phyloP scores from a whole-genome alignment of 2,888 invertebrate species.

The Nomada hirtipes region DNA sequence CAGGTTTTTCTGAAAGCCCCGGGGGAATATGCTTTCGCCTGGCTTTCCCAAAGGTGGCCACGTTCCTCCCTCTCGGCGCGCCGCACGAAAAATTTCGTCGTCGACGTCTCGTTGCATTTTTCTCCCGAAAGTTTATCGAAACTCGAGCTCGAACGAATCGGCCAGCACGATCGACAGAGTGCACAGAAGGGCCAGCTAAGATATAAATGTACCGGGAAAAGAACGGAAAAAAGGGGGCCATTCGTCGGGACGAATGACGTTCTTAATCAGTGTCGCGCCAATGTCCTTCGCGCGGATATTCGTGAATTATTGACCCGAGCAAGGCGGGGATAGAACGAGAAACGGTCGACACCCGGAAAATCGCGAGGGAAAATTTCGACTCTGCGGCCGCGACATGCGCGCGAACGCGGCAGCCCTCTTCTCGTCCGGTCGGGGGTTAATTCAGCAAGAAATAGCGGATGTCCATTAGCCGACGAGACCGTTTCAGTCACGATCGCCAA shows the following conservation, averaged over 20 bases:
- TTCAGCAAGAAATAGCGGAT: conserved; percentile 79
- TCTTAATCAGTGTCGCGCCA: conserved; percentile 20
- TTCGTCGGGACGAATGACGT: not conserved
- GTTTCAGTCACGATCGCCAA: conserved; percentile 66
- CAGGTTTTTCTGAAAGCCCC: conserved; percentile 55
- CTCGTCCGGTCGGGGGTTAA: conserved; percentile 61
- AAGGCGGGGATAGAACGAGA: not conserved
- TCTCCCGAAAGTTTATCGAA: conserved; percentile 8
- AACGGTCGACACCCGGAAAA: not conserved
- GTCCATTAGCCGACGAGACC: conserved; percentile 80
- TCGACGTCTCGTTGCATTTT: not conserved
- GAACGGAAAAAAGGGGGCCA: not conserved
- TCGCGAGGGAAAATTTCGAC: conserved; percentile 15
- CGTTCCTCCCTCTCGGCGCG: conserved; percentile 10
- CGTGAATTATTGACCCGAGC: not conserved
- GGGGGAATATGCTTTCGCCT: conserved; percentile 35
- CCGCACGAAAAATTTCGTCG: conserved; percentile 8
- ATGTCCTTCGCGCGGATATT: not conserved
- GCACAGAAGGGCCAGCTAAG: not conserved
- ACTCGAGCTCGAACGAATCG: not conserved
- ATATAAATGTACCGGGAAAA: not conserved
- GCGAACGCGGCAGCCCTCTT: not conserved
- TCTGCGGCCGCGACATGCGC: not conserved
- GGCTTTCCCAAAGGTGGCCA: conserved; percentile 36
- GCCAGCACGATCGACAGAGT: not conserved